These are phyloP conservation scores for Phragmatobia fuliginosa DNA, from an alignment of 2,888 invertebrate species.

Conservation along the genomic window DNA sequence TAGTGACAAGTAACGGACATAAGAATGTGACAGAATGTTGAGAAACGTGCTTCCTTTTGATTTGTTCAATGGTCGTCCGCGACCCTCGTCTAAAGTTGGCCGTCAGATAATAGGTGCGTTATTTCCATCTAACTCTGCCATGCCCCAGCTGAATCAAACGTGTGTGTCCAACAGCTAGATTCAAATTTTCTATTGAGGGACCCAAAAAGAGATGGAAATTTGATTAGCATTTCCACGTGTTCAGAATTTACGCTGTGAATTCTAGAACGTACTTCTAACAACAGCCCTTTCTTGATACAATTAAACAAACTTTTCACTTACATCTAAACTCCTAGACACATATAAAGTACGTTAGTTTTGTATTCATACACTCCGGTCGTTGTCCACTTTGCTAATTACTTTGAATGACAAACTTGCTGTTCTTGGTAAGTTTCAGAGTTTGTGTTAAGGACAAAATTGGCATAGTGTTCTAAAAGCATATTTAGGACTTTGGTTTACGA, in stretches of 20 bases:
- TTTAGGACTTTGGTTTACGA: background rate
- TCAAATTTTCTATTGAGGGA: too few relatives aligned
- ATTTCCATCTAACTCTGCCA: too few relatives aligned
- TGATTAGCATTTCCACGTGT: background rate
- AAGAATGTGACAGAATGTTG: background rate
- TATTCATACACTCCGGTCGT: background rate
- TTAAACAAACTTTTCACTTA: background rate
- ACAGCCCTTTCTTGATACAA: background rate
- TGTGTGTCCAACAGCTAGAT: background rate
- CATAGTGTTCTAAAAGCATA: background rate
- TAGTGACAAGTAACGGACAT: background rate
- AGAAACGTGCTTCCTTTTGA: background rate
- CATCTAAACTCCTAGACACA: background rate
- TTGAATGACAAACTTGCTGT: background rate
- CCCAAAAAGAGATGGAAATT: too few relatives aligned
- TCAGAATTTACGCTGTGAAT: background rate
- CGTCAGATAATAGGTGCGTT: too few relatives aligned
- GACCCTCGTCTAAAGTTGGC: background rate
- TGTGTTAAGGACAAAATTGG: background rate
- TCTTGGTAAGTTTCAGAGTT: background rate
- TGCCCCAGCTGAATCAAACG: too few relatives aligned
- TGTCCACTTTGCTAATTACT: conserved; percentile 6
- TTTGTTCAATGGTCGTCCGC: background rate
- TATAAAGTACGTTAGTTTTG: background rate
- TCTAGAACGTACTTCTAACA: background rate